phyloP scores from a whole-genome alignment of 2,113 vertebrate genomes.

The Lycocorax pyrrhopterus region DNA sequence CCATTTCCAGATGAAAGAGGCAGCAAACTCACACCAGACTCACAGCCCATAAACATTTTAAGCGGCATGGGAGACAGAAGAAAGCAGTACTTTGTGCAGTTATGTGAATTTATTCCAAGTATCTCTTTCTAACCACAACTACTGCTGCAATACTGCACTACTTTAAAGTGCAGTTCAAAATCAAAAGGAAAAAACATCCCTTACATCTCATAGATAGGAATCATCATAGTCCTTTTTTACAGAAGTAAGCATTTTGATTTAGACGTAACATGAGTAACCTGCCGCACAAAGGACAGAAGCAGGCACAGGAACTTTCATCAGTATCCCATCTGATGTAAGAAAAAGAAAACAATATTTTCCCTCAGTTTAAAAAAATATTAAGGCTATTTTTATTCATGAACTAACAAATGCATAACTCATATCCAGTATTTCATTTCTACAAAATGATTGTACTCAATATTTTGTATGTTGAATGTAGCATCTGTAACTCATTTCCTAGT shows the following conservation, averaged over 20 bases:
- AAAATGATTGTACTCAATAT: neutral
- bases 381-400: neutral
- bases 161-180: neutral
- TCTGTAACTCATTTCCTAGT: neutral
- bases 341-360: neutral
- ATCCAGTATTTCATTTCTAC: neutral
- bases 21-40: neutral
- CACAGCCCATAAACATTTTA: neutral
- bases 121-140: neutral
- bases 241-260: neutral
- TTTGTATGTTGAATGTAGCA: neutral
- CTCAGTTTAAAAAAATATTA: neutral
- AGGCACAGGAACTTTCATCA: neutral
- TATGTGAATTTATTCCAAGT: neutral
- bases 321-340: neutral
- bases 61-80: rapidly evolving
- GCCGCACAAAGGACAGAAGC: neutral
- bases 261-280: neutral
- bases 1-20: neutral
- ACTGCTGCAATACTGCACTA: neutral
- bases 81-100: neutral
- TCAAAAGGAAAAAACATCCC: neutral
- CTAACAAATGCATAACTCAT: neutral
- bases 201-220: neutral
- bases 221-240: neutral